A percentile compares a stretch with the other conserved stretches of the same genome.
These are phyloP conservation scores for Cryptocephalus moraei DNA, from an alignment of 2,888 invertebrate genomes.

Conservation along the genomic window DNA sequence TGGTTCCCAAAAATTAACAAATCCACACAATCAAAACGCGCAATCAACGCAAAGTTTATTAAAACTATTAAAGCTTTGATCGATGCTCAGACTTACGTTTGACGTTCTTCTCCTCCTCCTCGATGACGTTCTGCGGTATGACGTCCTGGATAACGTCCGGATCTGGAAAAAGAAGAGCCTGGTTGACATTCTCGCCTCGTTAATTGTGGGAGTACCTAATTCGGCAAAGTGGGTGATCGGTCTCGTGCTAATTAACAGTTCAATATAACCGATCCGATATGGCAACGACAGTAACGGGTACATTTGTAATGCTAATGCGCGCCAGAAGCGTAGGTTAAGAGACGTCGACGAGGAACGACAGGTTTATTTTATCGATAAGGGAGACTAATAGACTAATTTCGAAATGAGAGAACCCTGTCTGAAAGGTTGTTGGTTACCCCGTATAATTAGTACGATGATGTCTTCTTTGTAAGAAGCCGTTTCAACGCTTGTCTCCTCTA, in stretches of 20 bases:
- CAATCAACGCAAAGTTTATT: too few relatives aligned
- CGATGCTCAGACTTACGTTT: slow-evolving; percentile 56
- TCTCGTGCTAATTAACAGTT: slow-evolving; percentile 22
- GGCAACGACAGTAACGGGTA: slow-evolving; percentile 18
- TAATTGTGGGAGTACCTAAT: slow-evolving; percentile 15
- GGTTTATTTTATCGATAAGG: too few relatives aligned
- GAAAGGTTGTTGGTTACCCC: too few relatives aligned
- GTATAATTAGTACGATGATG: too few relatives aligned
- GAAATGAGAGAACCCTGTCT: too few relatives aligned
- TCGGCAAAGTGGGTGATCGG: background rate
- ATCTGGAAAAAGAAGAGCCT: slow-evolving; percentile 46
- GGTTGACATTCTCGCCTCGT: background rate
- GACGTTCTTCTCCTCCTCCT: slow-evolving; percentile 68
- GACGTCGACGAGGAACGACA: too few relatives aligned
- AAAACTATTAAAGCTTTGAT: background rate
- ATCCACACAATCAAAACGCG: too few relatives aligned
- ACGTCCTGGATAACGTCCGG: slow-evolving; percentile 66
- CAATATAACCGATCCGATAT: slow-evolving; percentile 21
- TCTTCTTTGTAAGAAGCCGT: too few relatives aligned
- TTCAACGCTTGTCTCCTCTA: too few relatives aligned
- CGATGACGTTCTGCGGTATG: slow-evolving; percentile 51
- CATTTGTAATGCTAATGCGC: slow-evolving; percentile 22
- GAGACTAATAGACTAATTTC: too few relatives aligned
- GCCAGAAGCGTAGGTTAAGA: slow-evolving; percentile 1
- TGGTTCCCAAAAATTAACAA: too few relatives aligned